These are phyloP conservation scores for Chelonoidis abingdonii DNA, from an alignment of 2,113 vertebrate species.

Conservation along the genomic window DNA sequence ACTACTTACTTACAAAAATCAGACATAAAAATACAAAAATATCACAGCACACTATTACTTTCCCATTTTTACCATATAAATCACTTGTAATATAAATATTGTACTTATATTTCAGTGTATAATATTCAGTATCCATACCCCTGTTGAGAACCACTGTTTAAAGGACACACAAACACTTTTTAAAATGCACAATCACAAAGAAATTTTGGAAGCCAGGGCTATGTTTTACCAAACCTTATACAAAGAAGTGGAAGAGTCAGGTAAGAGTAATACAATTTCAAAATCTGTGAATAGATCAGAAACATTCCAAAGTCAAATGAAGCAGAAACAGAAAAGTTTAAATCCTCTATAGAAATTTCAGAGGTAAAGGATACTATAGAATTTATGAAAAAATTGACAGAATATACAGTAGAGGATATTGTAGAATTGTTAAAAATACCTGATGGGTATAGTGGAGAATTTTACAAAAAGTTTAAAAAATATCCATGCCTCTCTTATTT, in stretches of 20 bases:
- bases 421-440: not conserved
- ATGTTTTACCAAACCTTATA: not conserved
- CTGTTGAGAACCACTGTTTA: too few species aligned
- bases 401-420: not conserved
- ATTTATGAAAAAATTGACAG: constrained; percentile 52
- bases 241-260: not conserved
- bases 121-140: too few species aligned
- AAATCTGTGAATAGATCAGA: not conserved
- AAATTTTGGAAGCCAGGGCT: too few species aligned
- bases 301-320: constrained; percentile 41
- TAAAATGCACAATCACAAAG: too few species aligned
- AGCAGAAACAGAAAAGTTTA: constrained; percentile 49
- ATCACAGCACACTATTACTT: too few species aligned
- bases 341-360: constrained; percentile 50
- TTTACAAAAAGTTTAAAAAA: constrained; percentile 37
- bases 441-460: constrained; percentile 43
- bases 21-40: not conserved
- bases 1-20: not conserved
- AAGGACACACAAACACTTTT: too few species aligned
- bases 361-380: constrained; percentile 48
- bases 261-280: not conserved
- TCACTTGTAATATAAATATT: too few species aligned
- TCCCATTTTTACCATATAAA: too few species aligned
- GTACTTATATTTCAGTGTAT: too few species aligned
- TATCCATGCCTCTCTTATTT: constrained; percentile 15